Percentiles rank a stretch among this genome's conserved stretches.
These are phyloP conservation scores for Erethizon dorsatum DNA, from an alignment of 2,797 vertebrate species.

Conservation along the genomic window DNA sequence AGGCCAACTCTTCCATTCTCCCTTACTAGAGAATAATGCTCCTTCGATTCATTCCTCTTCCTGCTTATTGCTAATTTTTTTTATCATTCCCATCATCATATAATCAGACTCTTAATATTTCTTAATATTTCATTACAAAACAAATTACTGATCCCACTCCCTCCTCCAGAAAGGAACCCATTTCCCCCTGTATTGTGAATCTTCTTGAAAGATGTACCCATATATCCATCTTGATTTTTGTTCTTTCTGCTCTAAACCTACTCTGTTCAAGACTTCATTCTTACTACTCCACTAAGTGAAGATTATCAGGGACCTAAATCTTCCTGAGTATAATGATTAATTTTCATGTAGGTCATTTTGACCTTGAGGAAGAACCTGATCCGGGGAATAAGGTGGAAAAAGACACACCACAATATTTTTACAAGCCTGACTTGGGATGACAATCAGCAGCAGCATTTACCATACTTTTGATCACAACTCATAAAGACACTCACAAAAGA, in stretches of 20 bases:
- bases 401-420: not conserved
- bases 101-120: not conserved
- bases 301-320: not conserved
- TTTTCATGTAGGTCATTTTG: not conserved
- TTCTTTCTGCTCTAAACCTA: not conserved
- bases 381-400: not conserved
- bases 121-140: not conserved
- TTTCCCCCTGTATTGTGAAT: not conserved
- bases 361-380: not conserved
- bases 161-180: not conserved
- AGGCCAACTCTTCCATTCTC: not conserved
- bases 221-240: not conserved
- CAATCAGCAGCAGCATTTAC: not conserved
- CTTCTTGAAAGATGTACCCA: not conserved
- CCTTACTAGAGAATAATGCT: not conserved
- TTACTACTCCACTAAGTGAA: not conserved
- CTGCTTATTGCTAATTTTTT: not conserved
- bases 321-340: not conserved
- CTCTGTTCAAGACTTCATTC: not conserved
- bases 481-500: not conserved
- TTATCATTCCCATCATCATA: not conserved
- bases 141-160: not conserved
- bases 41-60: not conserved
- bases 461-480: not conserved
- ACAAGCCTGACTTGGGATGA: not conserved